Evolutionary conservation across 2,888 invertebrate genomes (phyloP), one percentile per base, ranked within the genome.

Genomic region (Ceratothoa steindachneri): DNA sequence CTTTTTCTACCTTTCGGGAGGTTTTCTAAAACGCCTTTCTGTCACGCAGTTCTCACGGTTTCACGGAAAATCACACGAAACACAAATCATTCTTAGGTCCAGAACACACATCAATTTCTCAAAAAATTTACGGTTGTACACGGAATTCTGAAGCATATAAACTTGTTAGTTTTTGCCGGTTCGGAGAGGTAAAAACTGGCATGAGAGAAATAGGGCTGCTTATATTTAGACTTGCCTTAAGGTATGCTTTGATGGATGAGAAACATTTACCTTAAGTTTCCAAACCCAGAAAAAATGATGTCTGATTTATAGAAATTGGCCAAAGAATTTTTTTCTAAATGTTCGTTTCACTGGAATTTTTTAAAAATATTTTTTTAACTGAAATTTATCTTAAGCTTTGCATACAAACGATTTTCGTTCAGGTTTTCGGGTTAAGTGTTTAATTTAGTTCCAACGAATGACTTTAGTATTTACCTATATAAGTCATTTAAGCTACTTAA

Each of bases 31-130:
- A n/a, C n/a, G n/a, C n/a, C n/a, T n/a, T n/a, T n/a, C n/a, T 60
- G 60, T 60, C 60, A 60, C 19, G 22, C 24, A 24, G 19, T 60
- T 60, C 60, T 60, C 60, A 60, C 27, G 60, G 24, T 24, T 60
- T 60, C 27, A n/a, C 60, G 27, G 24, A 60, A 60, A 24, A 60
- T 60, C 60, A 60, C 60, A 60, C 60, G 24, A 60, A 60, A 60
- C 60, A 2, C 22, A 60, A 60, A 60, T 60, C 60, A 60, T n/a
- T 24, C 24, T 60, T 60, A 60, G 60, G 24, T 24, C 60, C 2
- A 60, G 24, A 60, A 60, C 60, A 60, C 60, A 60, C 60, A 60
- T 24, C 60, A 22, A 60, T 60, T 60, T 60, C 60, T 60, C 60
- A 60, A 60, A n/a, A n/a, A 41, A 60, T 60, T 60, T 60, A 60